Evolutionary conservation across 2,888 invertebrate genomes (phyloP), one percentile per base, ranked within the genome.

Genomic region (Brassicogethes aeneus): DNA sequence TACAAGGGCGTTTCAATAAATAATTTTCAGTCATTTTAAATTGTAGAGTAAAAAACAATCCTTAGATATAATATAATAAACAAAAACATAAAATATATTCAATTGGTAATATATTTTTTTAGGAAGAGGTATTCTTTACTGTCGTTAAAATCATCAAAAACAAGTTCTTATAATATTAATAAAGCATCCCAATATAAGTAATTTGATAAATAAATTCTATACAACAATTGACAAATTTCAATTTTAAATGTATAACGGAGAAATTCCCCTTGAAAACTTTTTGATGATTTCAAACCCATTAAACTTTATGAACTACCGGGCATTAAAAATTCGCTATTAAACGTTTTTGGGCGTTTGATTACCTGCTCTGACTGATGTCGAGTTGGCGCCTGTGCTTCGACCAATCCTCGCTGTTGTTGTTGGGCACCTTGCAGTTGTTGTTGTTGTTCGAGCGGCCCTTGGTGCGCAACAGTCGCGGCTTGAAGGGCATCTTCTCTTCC

Each of bases 341-440:
- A 10, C 5, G 5, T 23, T 37, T 46, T 45, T 42, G 36, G 46
- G 52, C 48, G 46, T 50, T n/a, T n/a, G n/a, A 67, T 67, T 67
- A 67, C 65, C 67, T 67, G 51, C 59, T 54, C 43, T 62, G 61
- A 36, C 60, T 55, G 30, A 59, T 59, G 44, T 65, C 63, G 39
- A 65, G 47, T 49, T 64, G 64, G 41, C 59, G 57, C 47, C 64
- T 55, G 49, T 62, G 62, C 50, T 61, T 62, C 29, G 61, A 59
- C 66, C 66, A 65, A 34, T 66, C 66, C 40, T 61, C 59, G 34
- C 62, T 54, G 33, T 52, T 53, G 34, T 53, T 56, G 34, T 49
- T 32, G 23, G 23, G 23, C n/a, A n/a, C n/a, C n/a, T n/a, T n/a
- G n/a, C n/a, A n/a, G 10, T 23, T 23, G 23, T 23, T 23, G 13